These are phyloP conservation scores for Olivierus martensii DNA, from an alignment of 1,140 invertebrate genomes.

Conservation along the genomic window DNA sequence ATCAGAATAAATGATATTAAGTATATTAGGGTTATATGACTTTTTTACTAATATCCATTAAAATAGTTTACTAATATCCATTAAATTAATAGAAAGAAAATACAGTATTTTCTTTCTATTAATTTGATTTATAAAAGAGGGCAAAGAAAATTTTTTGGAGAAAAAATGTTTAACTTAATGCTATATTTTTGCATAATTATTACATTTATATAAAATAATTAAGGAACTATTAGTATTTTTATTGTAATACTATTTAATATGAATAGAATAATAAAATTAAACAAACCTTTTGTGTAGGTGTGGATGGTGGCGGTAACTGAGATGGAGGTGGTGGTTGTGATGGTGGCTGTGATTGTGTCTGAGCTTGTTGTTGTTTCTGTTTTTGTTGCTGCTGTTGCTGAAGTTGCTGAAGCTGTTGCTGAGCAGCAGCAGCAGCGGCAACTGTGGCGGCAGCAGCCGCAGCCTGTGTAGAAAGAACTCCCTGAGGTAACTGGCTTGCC, in stretches of 20 bases:
- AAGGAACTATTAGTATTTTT: background rate
- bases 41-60: too few relatives aligned
- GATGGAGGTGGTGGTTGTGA: slow-evolving; percentile 6
- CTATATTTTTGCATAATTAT: too few relatives aligned
- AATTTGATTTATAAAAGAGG: background rate
- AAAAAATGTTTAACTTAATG: too few relatives aligned
- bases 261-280: background rate
- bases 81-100: too few relatives aligned
- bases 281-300: too few relatives aligned
- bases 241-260: background rate
- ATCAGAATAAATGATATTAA: too few relatives aligned
- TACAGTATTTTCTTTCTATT: too few relatives aligned
- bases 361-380: slow-evolving; percentile 24
- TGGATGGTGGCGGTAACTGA: background rate
- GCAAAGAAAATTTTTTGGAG: too few relatives aligned
- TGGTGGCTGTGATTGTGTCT: slow-evolving; percentile 11
- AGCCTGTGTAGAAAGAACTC: slow-evolving; percentile 48
- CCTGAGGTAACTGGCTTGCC: slow-evolving; percentile 32
- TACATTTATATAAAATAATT: too few relatives aligned
- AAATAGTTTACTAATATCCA: too few relatives aligned
- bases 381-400: slow-evolving; percentile 31
- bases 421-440: slow-evolving; percentile 61
- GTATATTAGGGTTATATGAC: too few relatives aligned
- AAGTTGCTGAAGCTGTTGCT: slow-evolving; percentile 37
- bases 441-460: slow-evolving; percentile 36